Evolutionary conservation across 2,888 invertebrate genomes (phyloP), one percentile per base, ranked within the genome.

Genomic region (Amphipyra berbera): DNA sequence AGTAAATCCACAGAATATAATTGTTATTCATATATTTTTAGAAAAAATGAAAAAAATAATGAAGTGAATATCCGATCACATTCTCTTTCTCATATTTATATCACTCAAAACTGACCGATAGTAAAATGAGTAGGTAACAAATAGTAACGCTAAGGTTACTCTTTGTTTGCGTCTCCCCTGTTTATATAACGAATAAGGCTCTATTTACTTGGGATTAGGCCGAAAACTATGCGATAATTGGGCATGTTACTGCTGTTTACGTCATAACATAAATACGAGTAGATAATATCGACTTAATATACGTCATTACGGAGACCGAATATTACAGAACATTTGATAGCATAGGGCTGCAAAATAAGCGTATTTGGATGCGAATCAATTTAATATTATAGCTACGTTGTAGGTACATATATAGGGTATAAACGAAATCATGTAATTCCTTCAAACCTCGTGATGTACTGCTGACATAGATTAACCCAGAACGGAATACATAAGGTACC

Each of bases 131-230:
- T n/a, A n/a, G n/a, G n/a, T 41, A 0, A 21, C 48, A 53, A 65
- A 60, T 70, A 35, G 75, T 78, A 73, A 33, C 2, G 1, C 10
- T 2, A 30, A 45, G 12, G 21, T 55, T 37, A 48, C 41, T 61
- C 42, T 44, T 56, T 80, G 73, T 80, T 73, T 76, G 60, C 67
- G 30, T 58, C 55, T 59, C 49, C 58, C 40, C 45, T 69, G 68
- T 77, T 73, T 78, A 68, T 69, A 58, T 62, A 68, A 73, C 61
- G 60, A 68, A 71, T 73, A 74, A 74, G 75, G 71, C 67, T 74
- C 54, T 82, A 78, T 85, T 84, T 85, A 70, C 73, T 75, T 57
- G 57, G 81, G 77, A 84, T 85, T 85, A 83, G 66, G 63, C 48
- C 59, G 73, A 72, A 75, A 79, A 81, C 83, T 79, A 75, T 78